Percentiles rank a stretch among this genome's conserved stretches.
These are phyloP conservation scores for Syrrhaptes paradoxus DNA, from an alignment of 2,113 vertebrate genomes.

Conservation along the genomic window DNA sequence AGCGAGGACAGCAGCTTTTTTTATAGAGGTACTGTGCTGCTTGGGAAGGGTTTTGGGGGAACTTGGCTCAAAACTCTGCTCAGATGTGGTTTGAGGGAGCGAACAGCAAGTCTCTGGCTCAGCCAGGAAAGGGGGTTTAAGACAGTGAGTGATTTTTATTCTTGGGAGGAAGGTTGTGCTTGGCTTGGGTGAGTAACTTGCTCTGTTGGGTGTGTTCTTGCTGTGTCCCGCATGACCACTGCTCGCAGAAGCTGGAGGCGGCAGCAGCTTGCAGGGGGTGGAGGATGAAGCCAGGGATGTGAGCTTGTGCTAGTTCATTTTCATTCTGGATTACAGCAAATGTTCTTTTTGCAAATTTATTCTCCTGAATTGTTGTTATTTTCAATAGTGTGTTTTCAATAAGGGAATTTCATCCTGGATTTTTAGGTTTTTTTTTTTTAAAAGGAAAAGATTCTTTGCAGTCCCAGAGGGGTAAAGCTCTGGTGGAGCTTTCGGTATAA, in stretches of 20 bases:
- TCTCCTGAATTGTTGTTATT: background rate
- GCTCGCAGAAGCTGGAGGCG: background rate
- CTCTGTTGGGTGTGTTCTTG: background rate
- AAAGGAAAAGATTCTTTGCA: background rate
- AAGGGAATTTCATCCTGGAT: background rate
- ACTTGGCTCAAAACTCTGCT: background rate
- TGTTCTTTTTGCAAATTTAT: background rate
- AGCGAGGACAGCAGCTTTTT: background rate
- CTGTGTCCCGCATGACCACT: background rate
- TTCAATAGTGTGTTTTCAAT: background rate
- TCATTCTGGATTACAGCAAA: background rate
- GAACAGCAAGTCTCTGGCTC: background rate
- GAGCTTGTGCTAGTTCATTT: background rate
- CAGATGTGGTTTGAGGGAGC: background rate
- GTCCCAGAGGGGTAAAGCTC: background rate
- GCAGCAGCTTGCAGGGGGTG: background rate
- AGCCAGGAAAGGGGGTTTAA: background rate
- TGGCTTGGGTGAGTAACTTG: background rate
- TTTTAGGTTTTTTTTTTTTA: background rate
- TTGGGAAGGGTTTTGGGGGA: background rate
- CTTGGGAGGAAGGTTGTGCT: background rate
- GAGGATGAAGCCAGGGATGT: background rate
- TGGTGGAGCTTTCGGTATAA: background rate
- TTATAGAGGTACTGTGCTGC: background rate
- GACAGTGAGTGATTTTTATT: background rate